Conservation (phyloP, 2,888 invertebrate species). For the Epinotia bilunana region DNA sequence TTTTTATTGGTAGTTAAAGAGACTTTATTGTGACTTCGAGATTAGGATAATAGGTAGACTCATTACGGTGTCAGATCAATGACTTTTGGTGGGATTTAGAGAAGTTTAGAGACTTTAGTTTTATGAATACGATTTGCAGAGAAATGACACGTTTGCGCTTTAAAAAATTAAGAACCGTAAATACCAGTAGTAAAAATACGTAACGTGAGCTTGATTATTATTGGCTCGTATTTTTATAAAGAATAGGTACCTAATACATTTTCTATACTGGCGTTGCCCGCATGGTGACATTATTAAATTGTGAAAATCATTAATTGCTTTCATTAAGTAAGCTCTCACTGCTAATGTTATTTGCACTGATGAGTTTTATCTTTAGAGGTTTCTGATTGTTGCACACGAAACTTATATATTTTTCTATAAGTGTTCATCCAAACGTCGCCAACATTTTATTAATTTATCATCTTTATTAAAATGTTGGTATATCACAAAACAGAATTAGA, state of each 20-base stretch:
- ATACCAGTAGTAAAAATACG: not conserved
- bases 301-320: no score
- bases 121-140: constrained; percentile 11
- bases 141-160: constrained; percentile 29
- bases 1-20: constrained; percentile 81
- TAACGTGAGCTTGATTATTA: not conserved
- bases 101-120: constrained; percentile 3
- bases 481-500: no score
- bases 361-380: no score
- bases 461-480: no score
- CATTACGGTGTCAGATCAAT: constrained; percentile 71
- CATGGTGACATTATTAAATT: no score
- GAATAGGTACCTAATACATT: not conserved
- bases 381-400: no score
- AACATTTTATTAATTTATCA: no score
- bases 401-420: no score
- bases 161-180: constrained; percentile 16
- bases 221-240: not conserved
- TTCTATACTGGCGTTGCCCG: no score
- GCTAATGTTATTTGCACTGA: no score
- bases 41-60: constrained; percentile 80
- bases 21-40: constrained; percentile 75
- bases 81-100: constrained; percentile 55
- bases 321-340: no score
- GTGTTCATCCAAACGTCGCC: no score